A percentile compares a stretch with the other conserved stretches of the same genome.
phyloP scores from a whole-genome alignment of 2,888 invertebrate species.

The Siphonodentalium dalli region DNA sequence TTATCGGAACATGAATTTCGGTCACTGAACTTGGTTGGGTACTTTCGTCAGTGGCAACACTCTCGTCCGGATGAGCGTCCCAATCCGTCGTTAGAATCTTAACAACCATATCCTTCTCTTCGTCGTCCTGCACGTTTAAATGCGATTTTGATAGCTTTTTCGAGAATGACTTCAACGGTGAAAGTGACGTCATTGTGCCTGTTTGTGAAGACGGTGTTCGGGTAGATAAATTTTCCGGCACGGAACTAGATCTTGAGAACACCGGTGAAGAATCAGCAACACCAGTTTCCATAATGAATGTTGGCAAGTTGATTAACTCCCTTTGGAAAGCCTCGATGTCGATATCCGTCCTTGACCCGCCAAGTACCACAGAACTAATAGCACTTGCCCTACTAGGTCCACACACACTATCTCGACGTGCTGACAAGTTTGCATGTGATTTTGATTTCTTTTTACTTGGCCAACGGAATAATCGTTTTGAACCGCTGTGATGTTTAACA shows the following conservation, averaged over 20 bases:
- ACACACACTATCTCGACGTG: no score
- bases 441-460: constrained; percentile 63
- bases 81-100: constrained; percentile 54
- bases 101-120: constrained; percentile 37
- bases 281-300: constrained; percentile 62
- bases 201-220: constrained; percentile 20
- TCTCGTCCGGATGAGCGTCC: constrained; percentile 32
- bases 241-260: constrained; percentile 61
- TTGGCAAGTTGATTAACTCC: constrained; percentile 70
- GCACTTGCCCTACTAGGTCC: no score
- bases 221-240: constrained; percentile 55
- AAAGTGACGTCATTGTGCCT: no score
- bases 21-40: constrained; percentile 9
- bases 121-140: constrained; percentile 1
- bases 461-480: constrained; percentile 59
- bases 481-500: constrained; percentile 8
- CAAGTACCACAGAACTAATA: no score
- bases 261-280: constrained; percentile 56
- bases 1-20: neutral
- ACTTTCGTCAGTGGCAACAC: constrained; percentile 22
- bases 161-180: no score
- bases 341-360: constrained; percentile 50
- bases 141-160: no score
- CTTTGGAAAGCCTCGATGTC: constrained; percentile 70
- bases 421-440: constrained; percentile 53